Conservation (phyloP, 1,140 invertebrate species). For the Limonius californicus region DNA sequence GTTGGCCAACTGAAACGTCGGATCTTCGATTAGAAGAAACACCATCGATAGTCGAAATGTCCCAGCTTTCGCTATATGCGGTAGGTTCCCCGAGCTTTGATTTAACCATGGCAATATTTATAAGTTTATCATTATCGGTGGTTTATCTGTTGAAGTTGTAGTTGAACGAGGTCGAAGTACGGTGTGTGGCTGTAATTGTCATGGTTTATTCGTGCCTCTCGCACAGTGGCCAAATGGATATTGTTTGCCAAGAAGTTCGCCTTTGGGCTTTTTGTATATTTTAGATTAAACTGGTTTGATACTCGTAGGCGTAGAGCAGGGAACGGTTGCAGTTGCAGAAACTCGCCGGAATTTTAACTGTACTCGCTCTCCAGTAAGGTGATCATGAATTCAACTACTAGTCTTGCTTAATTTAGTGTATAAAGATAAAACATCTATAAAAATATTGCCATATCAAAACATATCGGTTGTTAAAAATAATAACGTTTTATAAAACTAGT, state of each 20-base stretch:
- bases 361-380: too few relatives aligned
- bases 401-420: too few relatives aligned
- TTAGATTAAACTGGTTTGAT: slow-evolving; percentile 8
- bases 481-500: too few relatives aligned
- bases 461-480: too few relatives aligned
- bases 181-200: too few relatives aligned
- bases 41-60: neutral
- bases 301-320: neutral
- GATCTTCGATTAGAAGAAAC: neutral
- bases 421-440: too few relatives aligned
- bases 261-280: slow-evolving; percentile 1
- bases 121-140: neutral
- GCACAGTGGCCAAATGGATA: slow-evolving; percentile 21
- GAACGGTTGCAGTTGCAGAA: neutral
- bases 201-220: slow-evolving; percentile 18
- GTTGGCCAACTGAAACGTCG: slow-evolving; percentile 14
- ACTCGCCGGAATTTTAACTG: too few relatives aligned
- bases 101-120: slow-evolving; percentile 20
- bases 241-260: slow-evolving; percentile 1
- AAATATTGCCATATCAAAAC: too few relatives aligned
- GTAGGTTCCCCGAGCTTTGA: slow-evolving; percentile 13
- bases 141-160: slow-evolving; percentile 20
- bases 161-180: too few relatives aligned
- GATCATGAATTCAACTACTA: too few relatives aligned
- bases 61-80: slow-evolving; percentile 5